Conservation (phyloP, 2,113 vertebrate species). For the Fulmarus glacialis region DNA sequence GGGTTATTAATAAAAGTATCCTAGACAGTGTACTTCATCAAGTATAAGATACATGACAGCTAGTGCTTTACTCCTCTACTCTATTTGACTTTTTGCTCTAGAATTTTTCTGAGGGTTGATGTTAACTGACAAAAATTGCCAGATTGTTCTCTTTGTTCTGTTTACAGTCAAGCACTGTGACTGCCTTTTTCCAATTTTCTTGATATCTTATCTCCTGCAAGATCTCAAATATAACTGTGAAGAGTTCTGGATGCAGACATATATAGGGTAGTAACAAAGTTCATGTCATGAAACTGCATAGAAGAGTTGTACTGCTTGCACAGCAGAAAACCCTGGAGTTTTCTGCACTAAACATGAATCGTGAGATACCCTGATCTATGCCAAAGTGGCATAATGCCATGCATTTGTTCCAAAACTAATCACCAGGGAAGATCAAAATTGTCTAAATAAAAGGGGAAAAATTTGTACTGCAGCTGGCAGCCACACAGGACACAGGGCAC, state of each 20-base stretch:
- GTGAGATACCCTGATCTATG: background rate
- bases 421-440: background rate
- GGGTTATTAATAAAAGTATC: slow-evolving; percentile 16
- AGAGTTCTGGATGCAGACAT: background rate
- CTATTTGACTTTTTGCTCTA: slow-evolving; percentile 4
- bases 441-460: background rate
- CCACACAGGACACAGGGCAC: background rate
- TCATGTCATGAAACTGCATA: background rate
- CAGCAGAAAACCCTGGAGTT: background rate
- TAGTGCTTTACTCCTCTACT: background rate
- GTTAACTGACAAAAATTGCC: background rate
- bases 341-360: background rate
- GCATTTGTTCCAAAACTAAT: slow-evolving; percentile 4
- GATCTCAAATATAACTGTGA: background rate
- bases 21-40: background rate
- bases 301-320: background rate
- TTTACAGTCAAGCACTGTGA: background rate
- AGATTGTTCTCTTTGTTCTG: background rate
- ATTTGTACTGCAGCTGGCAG: background rate
- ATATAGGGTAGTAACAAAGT: background rate
- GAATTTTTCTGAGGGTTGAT: slow-evolving; percentile 26
- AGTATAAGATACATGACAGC: background rate
- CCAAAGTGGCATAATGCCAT: background rate
- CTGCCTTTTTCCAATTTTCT: background rate
- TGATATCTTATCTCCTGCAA: background rate